A percentile compares a stretch with the other conserved stretches of the same genome.
Evolutionary conservation across 2,113 vertebrate genomes (phyloP).

Genomic region (Ameiurus melas): DNA sequence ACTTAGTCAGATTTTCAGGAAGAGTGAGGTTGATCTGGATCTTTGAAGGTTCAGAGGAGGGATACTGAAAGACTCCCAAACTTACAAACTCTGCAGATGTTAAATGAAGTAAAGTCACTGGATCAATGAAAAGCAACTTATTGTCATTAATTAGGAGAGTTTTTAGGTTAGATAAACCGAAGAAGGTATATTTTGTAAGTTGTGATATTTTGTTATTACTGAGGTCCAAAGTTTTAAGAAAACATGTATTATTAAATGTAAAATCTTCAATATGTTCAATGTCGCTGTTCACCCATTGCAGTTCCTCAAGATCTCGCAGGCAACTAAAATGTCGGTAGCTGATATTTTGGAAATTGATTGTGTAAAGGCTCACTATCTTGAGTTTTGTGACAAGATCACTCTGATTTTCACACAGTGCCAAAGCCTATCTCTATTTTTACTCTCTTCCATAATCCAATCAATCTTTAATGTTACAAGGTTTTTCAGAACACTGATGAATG

Average conservation of each 20-base stretch:
- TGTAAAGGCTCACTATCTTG: not conserved
- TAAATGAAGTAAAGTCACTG: constrained; percentile 14
- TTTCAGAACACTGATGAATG: not conserved
- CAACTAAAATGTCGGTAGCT: constrained; percentile 3
- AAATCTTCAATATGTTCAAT: too few relatives aligned
- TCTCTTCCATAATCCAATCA: not conserved
- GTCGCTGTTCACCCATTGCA: not conserved
- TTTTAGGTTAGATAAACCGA: too few relatives aligned
- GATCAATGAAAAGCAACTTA: not conserved
- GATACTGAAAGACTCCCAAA: constrained; percentile 7
- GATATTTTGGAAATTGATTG: not conserved
- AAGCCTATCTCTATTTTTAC: not conserved
- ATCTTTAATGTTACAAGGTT: not conserved
- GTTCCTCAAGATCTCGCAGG: constrained; percentile 3
- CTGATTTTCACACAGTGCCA: constrained; percentile 36
- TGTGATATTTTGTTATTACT: too few relatives aligned
- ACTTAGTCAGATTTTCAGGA: constrained; percentile 21
- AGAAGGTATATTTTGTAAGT: too few relatives aligned
- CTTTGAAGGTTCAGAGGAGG: not conserved
- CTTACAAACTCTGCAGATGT: constrained; percentile 3
- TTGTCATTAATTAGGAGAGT: too few relatives aligned
- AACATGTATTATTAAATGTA: too few relatives aligned
- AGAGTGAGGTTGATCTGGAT: constrained; percentile 35
- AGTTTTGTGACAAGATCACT: not conserved
- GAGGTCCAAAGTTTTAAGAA: too few relatives aligned